phyloP scores from a whole-genome alignment of 2,888 invertebrate species.

The Anoplius nigerrimus region DNA sequence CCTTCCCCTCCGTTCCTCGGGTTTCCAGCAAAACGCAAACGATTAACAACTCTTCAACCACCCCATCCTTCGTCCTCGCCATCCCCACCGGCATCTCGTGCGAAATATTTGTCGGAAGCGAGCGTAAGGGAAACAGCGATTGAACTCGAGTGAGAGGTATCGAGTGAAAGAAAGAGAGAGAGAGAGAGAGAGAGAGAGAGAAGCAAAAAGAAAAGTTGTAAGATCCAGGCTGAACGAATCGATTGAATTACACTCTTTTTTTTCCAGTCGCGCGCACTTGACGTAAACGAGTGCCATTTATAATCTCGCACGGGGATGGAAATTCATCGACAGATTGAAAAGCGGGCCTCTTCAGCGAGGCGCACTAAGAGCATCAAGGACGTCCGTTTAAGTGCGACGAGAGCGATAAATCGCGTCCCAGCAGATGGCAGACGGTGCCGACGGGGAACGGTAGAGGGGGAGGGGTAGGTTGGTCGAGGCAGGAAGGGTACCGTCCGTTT shows the following conservation, averaged over 20 bases:
- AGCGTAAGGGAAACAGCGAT: no score
- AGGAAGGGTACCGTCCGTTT: slow-evolving; percentile 30
- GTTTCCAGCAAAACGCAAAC: background rate
- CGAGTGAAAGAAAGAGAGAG: slow-evolving; percentile 3
- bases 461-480: no score
- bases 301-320: no score
- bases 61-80: slow-evolving; percentile 21
- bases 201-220: slow-evolving; percentile 19
- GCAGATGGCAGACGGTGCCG: no score
- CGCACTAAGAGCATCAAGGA: no score
- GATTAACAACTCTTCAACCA: slow-evolving; percentile 27
- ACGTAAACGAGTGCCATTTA: no score
- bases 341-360: no score
- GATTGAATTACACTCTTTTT: slow-evolving; percentile 12
- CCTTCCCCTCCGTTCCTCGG: slow-evolving; percentile 10
- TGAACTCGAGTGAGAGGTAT: background rate
- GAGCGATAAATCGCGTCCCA: no score
- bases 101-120: no score
- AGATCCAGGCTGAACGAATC: slow-evolving; percentile 27
- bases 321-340: no score
- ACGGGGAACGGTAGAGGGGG: no score
- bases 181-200: background rate
- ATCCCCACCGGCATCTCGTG: background rate
- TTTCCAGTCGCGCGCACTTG: background rate
- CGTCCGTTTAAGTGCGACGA: no score